Conservation (phyloP, 1,140 invertebrate genomes). For the Eulimnadia texana region DNA sequence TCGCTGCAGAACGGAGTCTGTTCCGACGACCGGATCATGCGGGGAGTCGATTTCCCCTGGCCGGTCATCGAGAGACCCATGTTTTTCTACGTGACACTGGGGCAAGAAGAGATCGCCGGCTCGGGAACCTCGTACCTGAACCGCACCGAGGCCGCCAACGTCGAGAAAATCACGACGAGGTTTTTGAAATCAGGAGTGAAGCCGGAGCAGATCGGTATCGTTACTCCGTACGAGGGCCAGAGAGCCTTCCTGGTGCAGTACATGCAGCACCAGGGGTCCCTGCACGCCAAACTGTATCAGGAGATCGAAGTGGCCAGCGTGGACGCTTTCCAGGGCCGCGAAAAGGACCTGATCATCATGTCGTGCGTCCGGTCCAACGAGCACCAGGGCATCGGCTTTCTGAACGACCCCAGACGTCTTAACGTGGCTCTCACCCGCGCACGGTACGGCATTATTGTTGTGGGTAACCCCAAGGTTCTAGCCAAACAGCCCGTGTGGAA, state of each 20-base stretch:
- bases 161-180: conserved; percentile 90
- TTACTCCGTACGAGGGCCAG: conserved; percentile 98
- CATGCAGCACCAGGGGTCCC: conserved; percentile 95
- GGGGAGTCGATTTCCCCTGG: conserved; percentile 95
- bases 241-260: conserved; percentile 94
- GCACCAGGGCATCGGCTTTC: conserved; percentile 82
- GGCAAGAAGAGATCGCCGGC: conserved; percentile 96
- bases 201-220: conserved; percentile 98
- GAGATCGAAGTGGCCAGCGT: conserved; percentile 99
- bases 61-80: conserved; percentile 90
- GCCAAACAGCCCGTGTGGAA: conserved; percentile 98
- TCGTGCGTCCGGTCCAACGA: conserved; percentile 78
- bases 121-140: conserved; percentile 98
- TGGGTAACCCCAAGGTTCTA: conserved; percentile 97
- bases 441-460: conserved; percentile 95
- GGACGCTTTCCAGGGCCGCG: conserved; percentile 72
- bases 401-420: conserved; percentile 91
- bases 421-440: conserved; percentile 97
- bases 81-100: conserved; percentile 94
- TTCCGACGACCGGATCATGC: conserved; percentile 68
- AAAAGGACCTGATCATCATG: conserved; percentile 98
- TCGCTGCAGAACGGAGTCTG: conserved; percentile 97
- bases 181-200: conserved; percentile 89
- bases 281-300: conserved; percentile 93
- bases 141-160: conserved; percentile 93